These are phyloP conservation scores for Sinelater perroti DNA, from an alignment of 2,888 invertebrate genomes.

Conservation along the genomic window DNA sequence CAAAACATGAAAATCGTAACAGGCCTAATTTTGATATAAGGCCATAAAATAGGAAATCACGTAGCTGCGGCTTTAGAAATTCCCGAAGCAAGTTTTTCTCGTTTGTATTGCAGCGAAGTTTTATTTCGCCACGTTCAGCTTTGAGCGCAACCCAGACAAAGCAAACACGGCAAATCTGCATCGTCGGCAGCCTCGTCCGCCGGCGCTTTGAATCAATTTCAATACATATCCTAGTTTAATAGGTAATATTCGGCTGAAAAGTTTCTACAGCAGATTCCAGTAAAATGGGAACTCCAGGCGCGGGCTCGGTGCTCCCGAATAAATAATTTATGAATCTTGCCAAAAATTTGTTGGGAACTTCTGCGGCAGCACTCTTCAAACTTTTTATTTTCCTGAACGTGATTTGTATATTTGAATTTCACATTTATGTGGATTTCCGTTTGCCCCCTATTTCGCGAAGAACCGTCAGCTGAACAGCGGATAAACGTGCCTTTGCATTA, in stretches of 20 bases:
- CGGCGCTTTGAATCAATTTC: conserved; percentile 7
- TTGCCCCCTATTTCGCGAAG: conserved; percentile 11
- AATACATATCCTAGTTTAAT: conserved; percentile 12
- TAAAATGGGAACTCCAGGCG: conserved; percentile 16
- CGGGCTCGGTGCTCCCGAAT: conserved; percentile 15
- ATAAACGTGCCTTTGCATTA: conserved; percentile 3
- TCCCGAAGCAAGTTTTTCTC: conserved; percentile 20
- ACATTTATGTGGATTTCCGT: conserved; percentile 26
- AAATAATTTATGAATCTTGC: conserved; percentile 35
- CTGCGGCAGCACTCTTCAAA: conserved; percentile 22
- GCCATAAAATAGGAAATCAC: conserved; percentile 29
- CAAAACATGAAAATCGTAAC: conserved; percentile 26
- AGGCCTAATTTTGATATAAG: conserved; percentile 24
- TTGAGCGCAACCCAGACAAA: conserved; percentile 20
- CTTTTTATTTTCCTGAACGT: conserved; percentile 36
- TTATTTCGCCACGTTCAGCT: conserved; percentile 26
- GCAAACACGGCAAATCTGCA: conserved; percentile 23
- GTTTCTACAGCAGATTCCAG: conserved; percentile 17
- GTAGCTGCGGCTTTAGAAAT: conserved; percentile 26
- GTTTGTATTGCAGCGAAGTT: conserved; percentile 26
- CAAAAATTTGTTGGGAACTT: conserved; percentile 35
- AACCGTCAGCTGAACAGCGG: conserved; percentile 9
- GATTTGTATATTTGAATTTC: conserved; percentile 37
- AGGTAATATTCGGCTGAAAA: conserved; percentile 18
- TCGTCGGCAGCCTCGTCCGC: conserved; percentile 12